Evolutionary conservation across 2,113 vertebrate genomes (phyloP).

Genomic region (Nematolebias whitei): DNA sequence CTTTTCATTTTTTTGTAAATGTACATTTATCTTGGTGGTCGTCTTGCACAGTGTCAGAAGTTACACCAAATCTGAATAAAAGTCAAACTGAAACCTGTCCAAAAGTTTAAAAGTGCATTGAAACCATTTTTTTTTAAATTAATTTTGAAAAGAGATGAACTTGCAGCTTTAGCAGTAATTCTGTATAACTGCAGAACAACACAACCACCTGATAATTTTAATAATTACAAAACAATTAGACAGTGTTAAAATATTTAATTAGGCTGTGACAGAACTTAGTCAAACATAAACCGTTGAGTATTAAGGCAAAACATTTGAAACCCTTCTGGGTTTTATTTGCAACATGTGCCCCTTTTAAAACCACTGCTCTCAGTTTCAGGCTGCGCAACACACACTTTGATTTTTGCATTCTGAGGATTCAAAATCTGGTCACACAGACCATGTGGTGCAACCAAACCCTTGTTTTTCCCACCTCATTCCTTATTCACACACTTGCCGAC

Average conservation of each 20-base stretch:
- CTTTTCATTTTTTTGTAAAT: background rate
- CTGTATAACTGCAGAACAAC: too few species aligned
- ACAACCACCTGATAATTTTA: background rate
- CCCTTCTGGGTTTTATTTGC: too few species aligned
- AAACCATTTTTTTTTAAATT: too few species aligned
- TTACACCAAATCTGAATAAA: too few species aligned
- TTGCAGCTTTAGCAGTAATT: too few species aligned
- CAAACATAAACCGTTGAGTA: background rate
- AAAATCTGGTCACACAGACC: background rate
- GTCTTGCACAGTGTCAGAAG: background rate
- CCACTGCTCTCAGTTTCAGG: too few species aligned
- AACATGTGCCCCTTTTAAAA: too few species aligned
- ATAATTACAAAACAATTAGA: background rate
- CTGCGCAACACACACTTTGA: background rate
- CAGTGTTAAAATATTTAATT: background rate
- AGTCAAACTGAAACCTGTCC: too few species aligned
- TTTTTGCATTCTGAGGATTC: too few species aligned
- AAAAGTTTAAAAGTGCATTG: too few species aligned
- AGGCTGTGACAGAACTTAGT: background rate
- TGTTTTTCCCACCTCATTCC: constrained; percentile 28
- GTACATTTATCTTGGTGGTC: background rate
- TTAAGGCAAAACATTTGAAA: background rate
- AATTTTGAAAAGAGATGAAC: too few species aligned
- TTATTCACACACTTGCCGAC: constrained; percentile 27
- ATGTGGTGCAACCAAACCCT: constrained; percentile 10